Evolutionary conservation across 2,113 vertebrate species (phyloP), one percentile per base, ranked within the genome.

Genomic region (Oreochromis aureus): DNA sequence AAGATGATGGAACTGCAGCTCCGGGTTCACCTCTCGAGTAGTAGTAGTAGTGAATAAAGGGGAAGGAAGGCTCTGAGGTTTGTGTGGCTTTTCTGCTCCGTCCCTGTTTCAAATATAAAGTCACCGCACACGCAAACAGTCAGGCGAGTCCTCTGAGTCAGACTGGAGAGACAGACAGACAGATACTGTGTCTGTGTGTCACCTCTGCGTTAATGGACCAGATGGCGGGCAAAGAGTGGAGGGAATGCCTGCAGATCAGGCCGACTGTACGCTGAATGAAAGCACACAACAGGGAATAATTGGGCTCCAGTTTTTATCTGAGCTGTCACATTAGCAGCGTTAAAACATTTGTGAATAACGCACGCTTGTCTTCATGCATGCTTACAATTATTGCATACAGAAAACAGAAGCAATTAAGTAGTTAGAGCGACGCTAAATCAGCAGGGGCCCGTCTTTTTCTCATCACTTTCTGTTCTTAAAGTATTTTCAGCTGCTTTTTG

Each of bases 1-100:
- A 11, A 24, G 55, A 13, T 1, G 13, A 39, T 7, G 44, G 19
- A n/a, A 10, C 51, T 48, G 51, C 22, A n/a, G 30, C 80, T 1
- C 34, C n/a, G 51, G 2, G 36, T 41, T 39, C 10, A 51, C 81
- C 41, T 36, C 18, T 51, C 1, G 27, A 54, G 86, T 27, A 87
- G 32, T 54, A 2, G 36, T 58, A 2, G 36, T 81, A 18, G 32
- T 34, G 30, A 39, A 16, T 80, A 56, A 87, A 81, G 80, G 82
- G 91, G 91, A 95, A 95, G 90, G 81, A 91, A 88, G 81, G 10
- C 61, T 90, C 79, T 89, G 93, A 81, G 94, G 92, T 89, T 88
- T 84, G 58, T 90, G 93, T 34, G 93, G 92, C 88, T 94, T 89
- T 89, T 56, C 82, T 83, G 12, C 32, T 79, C 19, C 82, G 86